Percentiles rank a stretch among this genome's conserved stretches.
These are phyloP conservation scores for Myioborus miniatus DNA, from an alignment of 2,797 vertebrate genomes.

Conservation along the genomic window DNA sequence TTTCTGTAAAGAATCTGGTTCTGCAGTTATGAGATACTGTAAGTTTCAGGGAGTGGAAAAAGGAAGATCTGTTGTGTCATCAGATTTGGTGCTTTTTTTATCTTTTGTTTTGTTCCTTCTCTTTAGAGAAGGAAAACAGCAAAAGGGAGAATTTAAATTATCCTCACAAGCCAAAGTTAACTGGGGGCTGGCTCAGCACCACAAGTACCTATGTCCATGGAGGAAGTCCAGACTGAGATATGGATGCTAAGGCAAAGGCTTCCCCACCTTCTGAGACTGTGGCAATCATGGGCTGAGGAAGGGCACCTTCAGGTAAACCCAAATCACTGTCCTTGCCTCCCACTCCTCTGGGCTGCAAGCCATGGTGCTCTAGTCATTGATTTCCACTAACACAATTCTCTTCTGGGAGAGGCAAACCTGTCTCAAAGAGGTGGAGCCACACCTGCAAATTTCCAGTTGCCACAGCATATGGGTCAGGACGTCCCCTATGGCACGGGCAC, in stretches of 20 bases:
- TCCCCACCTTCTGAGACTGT: background rate
- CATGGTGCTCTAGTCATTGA: background rate
- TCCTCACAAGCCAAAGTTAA: background rate
- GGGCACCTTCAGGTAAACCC: background rate
- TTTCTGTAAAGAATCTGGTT: background rate
- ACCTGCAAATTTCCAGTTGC: background rate
- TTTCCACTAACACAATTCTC: background rate
- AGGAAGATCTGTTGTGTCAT: background rate
- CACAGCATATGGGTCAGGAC: background rate
- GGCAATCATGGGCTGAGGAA: fast-evolving
- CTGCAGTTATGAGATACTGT: background rate
- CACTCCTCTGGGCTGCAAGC: background rate
- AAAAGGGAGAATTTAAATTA: background rate
- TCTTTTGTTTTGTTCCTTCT: background rate
- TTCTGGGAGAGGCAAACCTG: background rate
- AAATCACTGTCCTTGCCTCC: background rate
- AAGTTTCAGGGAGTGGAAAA: background rate
- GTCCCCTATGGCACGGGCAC: background rate
- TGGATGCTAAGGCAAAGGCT: background rate
- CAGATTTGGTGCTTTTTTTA: background rate
- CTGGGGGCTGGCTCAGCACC: background rate
- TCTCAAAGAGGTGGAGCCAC: background rate
- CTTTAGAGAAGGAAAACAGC: background rate
- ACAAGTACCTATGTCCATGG: fast-evolving
- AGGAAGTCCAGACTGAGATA: background rate